These are phyloP conservation scores for Hymenopus coronatus DNA, from an alignment of 2,888 invertebrate species.

Conservation along the genomic window DNA sequence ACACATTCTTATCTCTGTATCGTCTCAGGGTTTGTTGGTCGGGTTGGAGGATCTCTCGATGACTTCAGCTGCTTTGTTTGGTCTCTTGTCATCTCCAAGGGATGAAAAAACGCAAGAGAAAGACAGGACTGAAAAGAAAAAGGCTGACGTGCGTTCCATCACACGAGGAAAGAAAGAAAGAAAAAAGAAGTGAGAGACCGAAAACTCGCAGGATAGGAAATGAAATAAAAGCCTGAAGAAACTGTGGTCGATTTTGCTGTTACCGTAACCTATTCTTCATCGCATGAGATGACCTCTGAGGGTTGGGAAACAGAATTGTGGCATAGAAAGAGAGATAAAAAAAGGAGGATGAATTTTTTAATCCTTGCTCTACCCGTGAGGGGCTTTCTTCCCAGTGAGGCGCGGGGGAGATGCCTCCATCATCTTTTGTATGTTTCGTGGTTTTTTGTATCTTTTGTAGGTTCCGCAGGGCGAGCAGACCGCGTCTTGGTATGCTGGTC, in stretches of 20 bases:
- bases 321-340: neutral
- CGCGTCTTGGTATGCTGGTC: neutral
- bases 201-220: neutral
- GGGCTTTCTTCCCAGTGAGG: neutral
- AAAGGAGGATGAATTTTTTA: neutral
- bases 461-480: neutral
- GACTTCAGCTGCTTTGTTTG: constrained; percentile 16
- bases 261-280: too few relatives aligned
- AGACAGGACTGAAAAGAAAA: neutral
- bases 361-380: neutral
- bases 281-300: too few relatives aligned
- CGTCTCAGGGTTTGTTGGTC: neutral
- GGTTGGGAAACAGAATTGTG: neutral
- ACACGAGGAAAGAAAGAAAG: neutral
- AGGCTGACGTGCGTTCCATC: constrained; percentile 6
- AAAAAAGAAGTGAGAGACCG: too few relatives aligned
- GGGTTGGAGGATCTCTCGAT: neutral
- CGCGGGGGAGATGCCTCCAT: neutral
- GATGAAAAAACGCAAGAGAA: constrained; percentile 7
- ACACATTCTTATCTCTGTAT: constrained; percentile 7
- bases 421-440: constrained; percentile 1
- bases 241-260: neutral
- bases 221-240: neutral
- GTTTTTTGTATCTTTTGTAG: neutral
- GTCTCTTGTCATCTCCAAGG: constrained; percentile 2